Conservation (phyloP, 2,113 vertebrate genomes). For the Spheniscus mendiculus region DNA sequence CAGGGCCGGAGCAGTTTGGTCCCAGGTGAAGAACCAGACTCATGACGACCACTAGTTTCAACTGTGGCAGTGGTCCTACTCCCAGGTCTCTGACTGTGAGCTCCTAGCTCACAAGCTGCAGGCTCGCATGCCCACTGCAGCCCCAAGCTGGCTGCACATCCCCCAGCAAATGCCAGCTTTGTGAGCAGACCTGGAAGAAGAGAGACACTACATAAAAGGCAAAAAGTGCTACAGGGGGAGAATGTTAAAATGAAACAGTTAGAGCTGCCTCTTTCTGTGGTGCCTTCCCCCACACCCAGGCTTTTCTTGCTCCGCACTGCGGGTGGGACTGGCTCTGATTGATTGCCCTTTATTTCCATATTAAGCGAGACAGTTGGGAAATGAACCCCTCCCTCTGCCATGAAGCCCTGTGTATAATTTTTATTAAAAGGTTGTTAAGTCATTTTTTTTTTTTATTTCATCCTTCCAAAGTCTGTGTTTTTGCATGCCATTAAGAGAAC, state of each 20-base stretch:
- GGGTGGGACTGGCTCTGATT: conserved; percentile 33
- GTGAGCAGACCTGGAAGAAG: neutral
- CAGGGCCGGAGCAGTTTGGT: neutral
- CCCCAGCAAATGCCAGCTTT: neutral
- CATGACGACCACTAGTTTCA: neutral
- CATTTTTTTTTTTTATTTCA: neutral
- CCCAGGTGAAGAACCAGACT: neutral
- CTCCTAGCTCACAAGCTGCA: neutral
- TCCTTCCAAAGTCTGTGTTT: neutral
- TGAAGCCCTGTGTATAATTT: neutral
- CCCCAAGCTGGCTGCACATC: neutral
- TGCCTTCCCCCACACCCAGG: neutral
- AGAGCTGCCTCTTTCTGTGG: neutral
- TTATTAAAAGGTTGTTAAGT: conserved; percentile 46
- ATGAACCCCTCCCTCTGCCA: conserved; percentile 5
- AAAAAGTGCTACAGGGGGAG: neutral
- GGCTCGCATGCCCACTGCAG: neutral
- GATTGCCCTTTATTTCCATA: conserved; percentile 66
- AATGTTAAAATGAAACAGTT: neutral
- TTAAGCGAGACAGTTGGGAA: conserved; percentile 45
- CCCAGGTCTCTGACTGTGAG: neutral
- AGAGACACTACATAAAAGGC: neutral
- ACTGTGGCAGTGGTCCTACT: neutral
- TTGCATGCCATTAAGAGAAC: neutral
- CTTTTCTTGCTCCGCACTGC: neutral